Percentiles rank a stretch among this genome's conserved stretches.
Conservation (phyloP, 1,140 invertebrate species). For the Drosophila sucinea region DNA sequence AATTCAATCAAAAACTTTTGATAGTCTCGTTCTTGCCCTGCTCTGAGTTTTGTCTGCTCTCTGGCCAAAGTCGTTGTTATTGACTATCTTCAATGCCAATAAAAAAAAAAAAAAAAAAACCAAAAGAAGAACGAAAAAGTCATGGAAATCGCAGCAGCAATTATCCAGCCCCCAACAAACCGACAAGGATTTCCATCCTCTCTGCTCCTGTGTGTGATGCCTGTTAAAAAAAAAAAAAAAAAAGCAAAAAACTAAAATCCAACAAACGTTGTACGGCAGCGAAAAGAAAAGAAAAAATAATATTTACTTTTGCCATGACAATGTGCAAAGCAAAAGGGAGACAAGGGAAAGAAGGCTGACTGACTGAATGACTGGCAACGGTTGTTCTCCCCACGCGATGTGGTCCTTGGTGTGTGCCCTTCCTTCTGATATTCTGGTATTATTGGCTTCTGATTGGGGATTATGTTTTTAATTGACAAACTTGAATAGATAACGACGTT, state of each 20-base stretch:
- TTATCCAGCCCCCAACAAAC: slow-evolving; percentile 51
- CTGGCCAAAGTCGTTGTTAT: slow-evolving; percentile 3
- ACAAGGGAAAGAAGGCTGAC: neutral
- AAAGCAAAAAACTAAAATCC: slow-evolving; percentile 16
- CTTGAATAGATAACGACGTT: slow-evolving; percentile 80
- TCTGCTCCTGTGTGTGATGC: slow-evolving; percentile 1
- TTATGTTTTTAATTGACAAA: slow-evolving; percentile 82
- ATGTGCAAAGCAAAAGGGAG: slow-evolving; percentile 33
- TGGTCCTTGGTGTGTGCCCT: neutral
- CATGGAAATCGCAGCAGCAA: slow-evolving; percentile 75
- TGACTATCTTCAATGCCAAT: slow-evolving; percentile 13
- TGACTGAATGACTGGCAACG: slow-evolving; percentile 26
- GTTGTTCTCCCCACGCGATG: neutral
- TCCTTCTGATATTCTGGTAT: slow-evolving; percentile 48
- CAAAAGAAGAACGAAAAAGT: slow-evolving; percentile 49
- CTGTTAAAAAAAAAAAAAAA: slow-evolving; percentile 53
- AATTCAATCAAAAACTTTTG: slow-evolving; percentile 63
- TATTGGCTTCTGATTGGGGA: slow-evolving; percentile 81
- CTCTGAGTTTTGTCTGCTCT: neutral
- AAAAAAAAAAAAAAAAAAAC: slow-evolving; percentile 30
- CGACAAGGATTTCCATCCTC: slow-evolving; percentile 4
- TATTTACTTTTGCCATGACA: slow-evolving; percentile 80
- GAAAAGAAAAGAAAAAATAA: slow-evolving; percentile 56
- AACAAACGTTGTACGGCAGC: slow-evolving; percentile 16
- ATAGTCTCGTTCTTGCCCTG: neutral